Evolutionary conservation across 1,140 invertebrate species (phyloP), one percentile per base, ranked within the genome.

Genomic region (Achatina immaculata): DNA sequence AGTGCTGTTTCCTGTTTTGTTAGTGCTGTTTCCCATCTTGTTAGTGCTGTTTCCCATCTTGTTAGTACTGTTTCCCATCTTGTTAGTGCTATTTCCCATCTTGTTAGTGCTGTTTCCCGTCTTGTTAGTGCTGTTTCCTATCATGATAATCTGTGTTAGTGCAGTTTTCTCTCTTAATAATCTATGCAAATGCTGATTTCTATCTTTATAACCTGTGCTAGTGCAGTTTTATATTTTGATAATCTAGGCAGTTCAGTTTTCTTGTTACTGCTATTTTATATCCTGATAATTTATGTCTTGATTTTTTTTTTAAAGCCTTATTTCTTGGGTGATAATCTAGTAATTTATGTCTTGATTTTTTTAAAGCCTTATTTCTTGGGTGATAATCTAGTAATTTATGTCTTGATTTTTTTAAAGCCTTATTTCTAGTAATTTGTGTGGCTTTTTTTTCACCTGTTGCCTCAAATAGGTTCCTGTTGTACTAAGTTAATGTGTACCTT

Each of bases 211-310:
- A 36, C 11, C 31, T 48, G 96, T 55, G 98, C 98, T 90, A 97
- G 96, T 92, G 95, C 96, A 51, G 94, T 95, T 83, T 98, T 96
- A 96, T 95, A 94, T 84, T 93, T 98, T 71, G 97, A 98, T 92
- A 98, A 98, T 86, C 92, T 97, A 84, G 97, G 96, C 98, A 93
- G 95, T 94, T 94, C 40, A 83, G 65, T 71, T 48, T 31, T 51
- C n/a, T 73, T 14, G n/a, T n/a, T n/a, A n/a, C 16, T 6, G 11
- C 14, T 65, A 31, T 77, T 43, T 51, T 19, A 48, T 51, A 51
- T 9, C 16, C 28, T 78, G 62, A 42, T 68, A 28, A 2, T 68
- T 78, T 65, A 34, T 16, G 16, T 42, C n/a, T 36, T 6, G 7
- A 45, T 69, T 51, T 66, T 16, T 78, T 38, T 43, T 11, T 68